A percentile compares a stretch with the other conserved stretches of the same genome.
Evolutionary conservation across 2,888 invertebrate species (phyloP).

Genomic region (Drosophila anceps): DNA sequence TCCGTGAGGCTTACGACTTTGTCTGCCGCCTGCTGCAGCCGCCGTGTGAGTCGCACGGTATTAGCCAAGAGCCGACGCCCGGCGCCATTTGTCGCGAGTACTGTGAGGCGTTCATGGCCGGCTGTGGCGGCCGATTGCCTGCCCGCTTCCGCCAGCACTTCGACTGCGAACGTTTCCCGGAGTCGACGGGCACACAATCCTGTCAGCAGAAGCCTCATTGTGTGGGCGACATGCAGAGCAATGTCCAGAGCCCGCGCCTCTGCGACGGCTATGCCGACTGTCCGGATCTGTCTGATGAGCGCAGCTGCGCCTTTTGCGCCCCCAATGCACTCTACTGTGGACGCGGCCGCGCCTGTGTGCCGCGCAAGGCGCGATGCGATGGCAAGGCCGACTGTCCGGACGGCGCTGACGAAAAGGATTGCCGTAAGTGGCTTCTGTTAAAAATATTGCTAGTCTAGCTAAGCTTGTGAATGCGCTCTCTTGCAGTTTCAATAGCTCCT

Average conservation of each 20-base stretch:
- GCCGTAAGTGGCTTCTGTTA: slow-evolving; percentile 88
- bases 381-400: slow-evolving; percentile 94
- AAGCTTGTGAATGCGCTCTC: neutral
- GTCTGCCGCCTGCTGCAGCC: slow-evolving; percentile 95
- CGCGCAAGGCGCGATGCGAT: slow-evolving; percentile 90
- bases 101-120: slow-evolving; percentile 93
- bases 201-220: slow-evolving; percentile 94
- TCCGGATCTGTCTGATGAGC: slow-evolving; percentile 93
- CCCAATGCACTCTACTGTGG: slow-evolving; percentile 92
- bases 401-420: slow-evolving; percentile 94
- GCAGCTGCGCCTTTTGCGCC: slow-evolving; percentile 91
- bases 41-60: slow-evolving; percentile 89
- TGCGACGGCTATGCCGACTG: slow-evolving; percentile 96
- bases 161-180: slow-evolving; percentile 92
- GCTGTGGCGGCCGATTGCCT: slow-evolving; percentile 92
- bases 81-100: slow-evolving; percentile 90
- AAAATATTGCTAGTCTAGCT: neutral
- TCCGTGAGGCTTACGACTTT: slow-evolving; percentile 94
- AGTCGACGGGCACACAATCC: slow-evolving; percentile 90
- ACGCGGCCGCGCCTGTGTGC: slow-evolving; percentile 91
- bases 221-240: slow-evolving; percentile 89
- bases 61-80: slow-evolving; percentile 84
- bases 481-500: slow-evolving; percentile 90
- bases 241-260: slow-evolving; percentile 91
- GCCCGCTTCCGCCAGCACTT: slow-evolving; percentile 90